Evolutionary conservation across 2,888 invertebrate genomes (phyloP).

Genomic region (Tachina grossa): DNA sequence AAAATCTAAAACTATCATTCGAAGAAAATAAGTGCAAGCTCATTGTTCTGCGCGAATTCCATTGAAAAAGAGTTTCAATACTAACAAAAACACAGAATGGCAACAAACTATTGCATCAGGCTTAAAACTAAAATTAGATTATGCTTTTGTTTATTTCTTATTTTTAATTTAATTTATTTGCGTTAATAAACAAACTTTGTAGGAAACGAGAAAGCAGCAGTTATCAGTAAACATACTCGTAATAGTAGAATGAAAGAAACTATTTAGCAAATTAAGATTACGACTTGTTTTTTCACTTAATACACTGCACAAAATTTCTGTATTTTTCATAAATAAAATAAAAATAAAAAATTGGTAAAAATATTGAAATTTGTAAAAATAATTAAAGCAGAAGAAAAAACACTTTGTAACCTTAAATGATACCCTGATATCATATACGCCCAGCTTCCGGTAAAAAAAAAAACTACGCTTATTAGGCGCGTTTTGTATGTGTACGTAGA

Average conservation of each 20-base stretch:
- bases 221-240: neutral
- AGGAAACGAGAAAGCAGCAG: neutral
- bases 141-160: neutral
- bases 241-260: conserved; percentile 29
- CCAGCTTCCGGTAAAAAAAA: conserved; percentile 77
- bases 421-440: conserved; percentile 82
- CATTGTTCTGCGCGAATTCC: conserved; percentile 78
- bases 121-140: conserved; percentile 8
- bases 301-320: conserved; percentile 9
- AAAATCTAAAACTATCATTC: conserved; percentile 79
- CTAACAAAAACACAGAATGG: conserved; percentile 19
- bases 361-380: conserved; percentile 63
- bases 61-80: conserved; percentile 56
- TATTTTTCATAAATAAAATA: conserved; percentile 34
- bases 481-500: neutral
- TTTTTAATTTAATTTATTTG: conserved; percentile 23
- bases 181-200: conserved; percentile 1
- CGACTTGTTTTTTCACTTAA: conserved; percentile 55
- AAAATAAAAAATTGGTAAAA: conserved; percentile 43
- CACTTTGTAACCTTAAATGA: conserved; percentile 79
- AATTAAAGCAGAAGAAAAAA: conserved; percentile 66
- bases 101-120: conserved; percentile 5
- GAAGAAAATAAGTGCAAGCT: conserved; percentile 82
- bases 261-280: conserved; percentile 67
- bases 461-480: conserved; percentile 13